Base-by-base conservation (phyloP, 2,888 invertebrate genomes). In the Heliconius cydno region DNA sequence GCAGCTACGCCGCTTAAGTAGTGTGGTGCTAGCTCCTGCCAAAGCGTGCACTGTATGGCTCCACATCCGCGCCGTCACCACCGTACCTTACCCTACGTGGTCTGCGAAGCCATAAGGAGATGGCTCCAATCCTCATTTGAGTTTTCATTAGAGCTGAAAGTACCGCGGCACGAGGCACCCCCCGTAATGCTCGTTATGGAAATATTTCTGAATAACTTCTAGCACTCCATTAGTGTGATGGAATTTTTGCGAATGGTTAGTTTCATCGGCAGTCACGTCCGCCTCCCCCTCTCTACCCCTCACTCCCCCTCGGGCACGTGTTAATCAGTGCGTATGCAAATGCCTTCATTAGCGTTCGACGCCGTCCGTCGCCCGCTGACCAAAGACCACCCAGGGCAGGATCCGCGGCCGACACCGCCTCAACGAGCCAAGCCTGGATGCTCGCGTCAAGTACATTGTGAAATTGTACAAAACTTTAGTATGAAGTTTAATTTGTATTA, bases 291-390 rank as follows among this genome's bases (percentile, higher is more conserved):
- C 60, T 3, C 57, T 52, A 7, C 5, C 7, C 7, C 22, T 22
- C 60, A 10, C 60, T 6, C 19, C 52, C 60, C n/a, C n/a, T 22
- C 65, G 28, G 28, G 66, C 71, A 65, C 68, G 74, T 77, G 80
- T 74, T 77, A 80, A 77, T 72, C 77, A 70, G 77, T 72, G 80
- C 77, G 73, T 77, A 77, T 77, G 77, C 70, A 80, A 77, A 77
- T 75, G 74, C 77, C 74, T 78, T 77, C 74, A 80, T 80, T 77
- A 75, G 77, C 52, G 77, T 28, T 28, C 30, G 41, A 70, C 25
- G 72, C 73, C 34, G 65, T 63, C 52, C 66, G 7, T 52, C 52
- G 70, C 73, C 66, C 60, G 68, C 15, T 67, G 73, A 71, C 65
- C 79, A 72, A 19, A 52, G 52, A 46, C 46, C 46, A 46, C 46